A percentile compares a stretch with the other conserved stretches of the same genome.
These are phyloP conservation scores for Poecile montanus DNA, from an alignment of 2,797 vertebrate species.

Conservation along the genomic window DNA sequence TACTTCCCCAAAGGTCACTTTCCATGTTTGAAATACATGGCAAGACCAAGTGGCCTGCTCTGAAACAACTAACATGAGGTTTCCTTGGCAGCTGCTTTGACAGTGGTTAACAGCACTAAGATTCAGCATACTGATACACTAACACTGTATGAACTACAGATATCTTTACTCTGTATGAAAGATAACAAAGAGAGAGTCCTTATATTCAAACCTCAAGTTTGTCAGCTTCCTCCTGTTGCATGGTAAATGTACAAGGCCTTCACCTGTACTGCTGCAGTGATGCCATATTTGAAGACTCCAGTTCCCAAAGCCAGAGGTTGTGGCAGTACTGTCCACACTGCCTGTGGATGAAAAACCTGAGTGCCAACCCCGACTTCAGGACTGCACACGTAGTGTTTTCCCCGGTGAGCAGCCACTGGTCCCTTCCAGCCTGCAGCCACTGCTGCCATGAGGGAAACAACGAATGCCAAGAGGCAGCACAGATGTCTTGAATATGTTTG, in stretches of 20 bases:
- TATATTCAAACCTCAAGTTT: neutral
- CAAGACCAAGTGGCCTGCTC: neutral
- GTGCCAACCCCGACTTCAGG: neutral
- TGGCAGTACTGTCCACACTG: neutral
- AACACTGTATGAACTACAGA: neutral
- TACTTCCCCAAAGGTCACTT: neutral
- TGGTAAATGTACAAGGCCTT: neutral
- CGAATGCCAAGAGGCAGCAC: neutral
- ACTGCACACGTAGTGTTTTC: rapidly evolving
- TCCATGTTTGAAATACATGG: neutral
- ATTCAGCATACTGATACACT: neutral
- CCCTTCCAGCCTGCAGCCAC: neutral
- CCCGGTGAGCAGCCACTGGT: neutral
- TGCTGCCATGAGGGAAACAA: neutral
- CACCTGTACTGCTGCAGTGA: neutral
- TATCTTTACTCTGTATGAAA: neutral
- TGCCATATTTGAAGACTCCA: neutral
- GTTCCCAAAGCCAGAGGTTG: neutral
- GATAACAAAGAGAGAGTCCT: neutral
- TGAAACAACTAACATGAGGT: neutral
- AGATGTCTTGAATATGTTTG: neutral
- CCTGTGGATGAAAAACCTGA: neutral
- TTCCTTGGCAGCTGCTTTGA: neutral
- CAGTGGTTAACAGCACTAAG: neutral
- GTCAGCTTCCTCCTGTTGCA: neutral